Base-by-base conservation (phyloP, 2,797 vertebrate species). In the Phrynocephalus guinanensis region DNA sequence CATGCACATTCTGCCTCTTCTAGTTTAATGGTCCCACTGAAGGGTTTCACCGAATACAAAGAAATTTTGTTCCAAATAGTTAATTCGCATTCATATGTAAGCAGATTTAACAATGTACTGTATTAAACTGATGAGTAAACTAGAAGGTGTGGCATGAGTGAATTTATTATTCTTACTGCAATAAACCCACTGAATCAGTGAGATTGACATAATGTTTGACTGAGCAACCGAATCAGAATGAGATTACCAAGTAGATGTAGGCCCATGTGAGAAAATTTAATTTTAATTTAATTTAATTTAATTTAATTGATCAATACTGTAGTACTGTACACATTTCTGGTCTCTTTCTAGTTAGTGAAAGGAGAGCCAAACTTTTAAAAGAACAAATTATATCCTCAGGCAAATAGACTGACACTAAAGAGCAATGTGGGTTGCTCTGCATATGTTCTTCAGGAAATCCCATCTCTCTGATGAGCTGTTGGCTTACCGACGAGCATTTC, bases 391-490 rank as follows among this genome's bases (percentile, higher is more conserved):
- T 11, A 22, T 66, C 60, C 22, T 5, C 16, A 11, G 4, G 8
- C 30, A 82, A 56, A 28, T 0, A 2, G 56, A 88, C 13, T 16
- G 91, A 89, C 89, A 87, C 88, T 96, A 96, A 95, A 95, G 95
- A 96, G 95, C 92, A 95, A 86, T 70, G 33, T 68, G 82, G 95
- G 93, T 44, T 89, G 94, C 94, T 33, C 93, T 91, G 79, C 66
- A 86, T 95, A 93, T 81, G 76, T 88, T 60, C 85, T 15, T 88
- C 96, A 95, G 96, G 96, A 97, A 97, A 97, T 96, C 96, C 96
- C 96, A 95, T 94, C 94, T 94, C 95, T 97, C 95, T 96, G 96
- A 97, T 97, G 96, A 97, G 95, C 96, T 96, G 95, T 86, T 95
- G 95, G 94, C 95, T 95, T 95, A 92, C 91, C 78, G 86, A 95